Evolutionary conservation across 2,113 vertebrate species (phyloP).

Genomic region (Illadopsis cleaveri): DNA sequence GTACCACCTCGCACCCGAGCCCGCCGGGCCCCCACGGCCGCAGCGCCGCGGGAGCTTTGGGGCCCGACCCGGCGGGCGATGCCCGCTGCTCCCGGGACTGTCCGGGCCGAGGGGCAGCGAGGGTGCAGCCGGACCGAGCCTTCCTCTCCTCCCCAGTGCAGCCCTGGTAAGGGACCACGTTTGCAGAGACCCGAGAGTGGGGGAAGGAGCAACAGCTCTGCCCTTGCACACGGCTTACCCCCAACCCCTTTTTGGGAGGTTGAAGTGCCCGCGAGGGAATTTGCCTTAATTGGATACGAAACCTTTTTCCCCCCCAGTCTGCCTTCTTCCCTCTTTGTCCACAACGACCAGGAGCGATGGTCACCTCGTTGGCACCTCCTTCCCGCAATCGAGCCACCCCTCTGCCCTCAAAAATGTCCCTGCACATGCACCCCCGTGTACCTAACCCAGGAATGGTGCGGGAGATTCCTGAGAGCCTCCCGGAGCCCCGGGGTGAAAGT

Average conservation of each 20-base stretch:
- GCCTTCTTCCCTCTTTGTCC: background rate
- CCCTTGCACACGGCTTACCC: background rate
- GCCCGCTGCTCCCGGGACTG: background rate
- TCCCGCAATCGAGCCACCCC: background rate
- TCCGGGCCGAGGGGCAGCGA: too few species aligned
- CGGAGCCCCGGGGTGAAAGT: background rate
- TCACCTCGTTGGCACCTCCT: background rate
- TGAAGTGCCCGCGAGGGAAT: background rate
- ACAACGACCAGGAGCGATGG: background rate
- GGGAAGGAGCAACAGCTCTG: background rate
- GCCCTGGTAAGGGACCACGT: too few species aligned
- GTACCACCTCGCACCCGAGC: background rate
- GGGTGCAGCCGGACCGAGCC: too few species aligned
- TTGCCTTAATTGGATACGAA: background rate
- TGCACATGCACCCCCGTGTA: background rate
- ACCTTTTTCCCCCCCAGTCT: fast-evolving
- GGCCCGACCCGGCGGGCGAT: background rate
- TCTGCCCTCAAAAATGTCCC: background rate
- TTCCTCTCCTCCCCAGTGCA: background rate
- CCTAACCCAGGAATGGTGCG: too few species aligned
- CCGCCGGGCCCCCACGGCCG: background rate
- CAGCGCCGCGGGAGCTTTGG: background rate
- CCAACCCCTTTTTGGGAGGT: background rate
- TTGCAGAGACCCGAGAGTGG: background rate
- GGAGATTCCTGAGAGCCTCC: background rate